phyloP scores from a whole-genome alignment of 2,797 vertebrate species.

The Pseudocheirus occidentalis region DNA sequence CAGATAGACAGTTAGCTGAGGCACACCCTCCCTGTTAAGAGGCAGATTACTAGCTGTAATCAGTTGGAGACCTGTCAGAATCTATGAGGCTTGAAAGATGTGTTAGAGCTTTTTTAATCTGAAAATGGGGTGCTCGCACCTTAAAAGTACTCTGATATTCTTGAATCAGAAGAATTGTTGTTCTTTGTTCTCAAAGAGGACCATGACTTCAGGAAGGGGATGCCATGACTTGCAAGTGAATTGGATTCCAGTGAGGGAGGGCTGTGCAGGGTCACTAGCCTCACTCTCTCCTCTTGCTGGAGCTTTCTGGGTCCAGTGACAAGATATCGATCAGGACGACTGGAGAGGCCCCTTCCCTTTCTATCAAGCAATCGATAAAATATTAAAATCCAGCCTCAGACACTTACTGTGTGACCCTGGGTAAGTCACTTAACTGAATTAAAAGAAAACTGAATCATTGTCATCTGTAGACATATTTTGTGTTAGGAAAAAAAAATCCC shows the following conservation, averaged over 20 bases:
- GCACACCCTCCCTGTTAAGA: conserved; percentile 34
- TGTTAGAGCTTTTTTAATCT: background rate
- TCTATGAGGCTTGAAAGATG: background rate
- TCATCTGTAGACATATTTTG: conserved; percentile 41
- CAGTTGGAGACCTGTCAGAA: conserved; percentile 9
- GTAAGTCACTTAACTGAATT: background rate
- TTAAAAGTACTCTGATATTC: background rate
- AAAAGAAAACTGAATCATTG: background rate
- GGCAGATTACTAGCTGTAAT: conserved; percentile 19
- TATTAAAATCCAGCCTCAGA: too few species aligned
- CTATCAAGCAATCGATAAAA: too few species aligned
- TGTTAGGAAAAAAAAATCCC: background rate
- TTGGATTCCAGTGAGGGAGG: too few species aligned
- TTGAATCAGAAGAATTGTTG: background rate
- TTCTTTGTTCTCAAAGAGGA: too few species aligned
- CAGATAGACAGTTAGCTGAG: conserved; percentile 6
- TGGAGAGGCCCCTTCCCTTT: too few species aligned
- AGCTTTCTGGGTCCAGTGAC: too few species aligned
- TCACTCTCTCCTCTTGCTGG: too few species aligned
- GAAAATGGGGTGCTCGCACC: background rate
- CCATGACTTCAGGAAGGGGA: too few species aligned
- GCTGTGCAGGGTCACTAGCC: too few species aligned
- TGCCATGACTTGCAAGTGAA: too few species aligned
- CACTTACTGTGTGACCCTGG: too few species aligned
- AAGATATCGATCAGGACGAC: too few species aligned